Base-by-base conservation (phyloP, 1,140 invertebrate genomes). In the Halyomorpha halys region DNA sequence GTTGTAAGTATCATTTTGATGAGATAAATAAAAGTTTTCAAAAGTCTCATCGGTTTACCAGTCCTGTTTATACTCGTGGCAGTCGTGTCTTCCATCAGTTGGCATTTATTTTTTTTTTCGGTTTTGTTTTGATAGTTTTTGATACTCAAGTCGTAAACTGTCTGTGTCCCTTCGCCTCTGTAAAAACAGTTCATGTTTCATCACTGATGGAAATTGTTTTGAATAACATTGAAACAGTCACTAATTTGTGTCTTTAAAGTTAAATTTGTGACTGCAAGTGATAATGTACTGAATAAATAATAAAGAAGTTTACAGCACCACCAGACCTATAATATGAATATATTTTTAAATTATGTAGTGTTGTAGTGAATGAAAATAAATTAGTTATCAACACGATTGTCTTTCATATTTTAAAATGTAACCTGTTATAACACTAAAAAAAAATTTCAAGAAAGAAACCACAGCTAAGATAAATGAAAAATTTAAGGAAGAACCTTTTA, bases 31-130 rank as follows among this genome's bases (percentile, higher is more conserved):
- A 56, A 25, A 23, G 53, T 56, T 56, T 23, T 23, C 18, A 19
- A 15, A 47, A 21, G 53, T 56, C 53, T 56, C 53, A 56, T 56
- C 18, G 23, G 21, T 56, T 23, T 25, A 56, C 53, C 53, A 23
- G 53, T 56, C 53, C 53, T 56, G 23, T 49, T 56, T 56, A 56
- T 56, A 56, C 53, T 56, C 23, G 18, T 56, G 53, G 53, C 23
- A 56, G 53, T 56, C 53, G 53, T 56, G 53, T 56, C 53, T 56
- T 56, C 53, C 53, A 56, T 56, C 53, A 56, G 53, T 56, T 56
- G 53, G 18, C 15, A 21, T 11, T 19, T 11, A 39, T 11, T 56
- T 19, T 53, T 19, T 53, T 56, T 21, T 56, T 56, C 19, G 53
- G 19, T 56, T 56, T 49, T 49, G 53, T 56, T 56, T 56, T 56